Evolutionary conservation across 2,113 vertebrate species (phyloP).

Genomic region (Chloropsis hardwickii): DNA sequence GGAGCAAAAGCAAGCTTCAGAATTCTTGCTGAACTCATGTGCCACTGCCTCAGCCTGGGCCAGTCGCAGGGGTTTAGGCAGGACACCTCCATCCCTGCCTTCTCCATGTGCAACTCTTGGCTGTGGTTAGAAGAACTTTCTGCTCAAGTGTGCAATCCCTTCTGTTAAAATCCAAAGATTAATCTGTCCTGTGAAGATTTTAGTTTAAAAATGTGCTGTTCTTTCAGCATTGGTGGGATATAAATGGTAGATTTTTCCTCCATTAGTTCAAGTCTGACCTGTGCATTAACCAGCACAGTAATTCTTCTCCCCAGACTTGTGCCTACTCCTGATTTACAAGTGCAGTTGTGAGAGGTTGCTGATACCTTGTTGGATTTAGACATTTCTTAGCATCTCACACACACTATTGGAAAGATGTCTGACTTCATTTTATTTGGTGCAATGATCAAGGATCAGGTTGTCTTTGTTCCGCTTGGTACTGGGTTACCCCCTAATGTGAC

Average conservation of each 20-base stretch:
- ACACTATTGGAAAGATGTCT: neutral
- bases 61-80: neutral
- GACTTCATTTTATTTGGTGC: neutral
- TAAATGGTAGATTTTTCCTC: neutral
- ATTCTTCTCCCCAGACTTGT: neutral
- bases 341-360: neutral
- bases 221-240: neutral
- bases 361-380: neutral
- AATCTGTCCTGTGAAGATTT: neutral
- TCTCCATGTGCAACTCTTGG: neutral
- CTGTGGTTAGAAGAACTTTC: neutral
- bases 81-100: neutral
- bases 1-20: neutral
- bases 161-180: neutral
- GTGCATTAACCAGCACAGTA: neutral
- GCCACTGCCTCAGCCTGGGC: neutral
- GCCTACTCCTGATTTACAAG: neutral
- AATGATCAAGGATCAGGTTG: neutral
- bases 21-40: neutral
- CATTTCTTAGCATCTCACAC: neutral
- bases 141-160: neutral
- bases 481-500: neutral
- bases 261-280: neutral
- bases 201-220: neutral
- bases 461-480: neutral